Evolutionary conservation across 53 echinoderm and acorn worm species (phyloP).

Genomic region (Henricia sp.): DNA sequence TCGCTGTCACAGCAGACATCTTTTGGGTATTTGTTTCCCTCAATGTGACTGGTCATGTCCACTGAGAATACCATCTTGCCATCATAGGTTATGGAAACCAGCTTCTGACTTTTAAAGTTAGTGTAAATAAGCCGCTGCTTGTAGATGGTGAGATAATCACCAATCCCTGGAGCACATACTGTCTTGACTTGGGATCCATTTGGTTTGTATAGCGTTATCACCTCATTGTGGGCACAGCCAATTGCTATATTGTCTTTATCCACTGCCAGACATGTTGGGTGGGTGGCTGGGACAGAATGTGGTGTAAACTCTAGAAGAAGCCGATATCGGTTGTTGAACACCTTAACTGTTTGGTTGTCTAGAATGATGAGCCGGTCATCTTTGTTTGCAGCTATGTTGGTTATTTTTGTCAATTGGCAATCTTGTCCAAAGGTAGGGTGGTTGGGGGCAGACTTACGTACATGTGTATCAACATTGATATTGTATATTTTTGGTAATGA

Average conservation of each 20-base stretch:
- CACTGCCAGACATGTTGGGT: conserved; percentile 26
- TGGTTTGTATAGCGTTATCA: conserved; percentile 11
- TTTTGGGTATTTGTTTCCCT: background rate
- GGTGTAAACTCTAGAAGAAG: conserved; percentile 5
- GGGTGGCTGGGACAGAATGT: background rate
- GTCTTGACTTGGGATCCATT: conserved; percentile 17
- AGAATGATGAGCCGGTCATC: background rate
- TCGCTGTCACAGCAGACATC: conserved; percentile 38
- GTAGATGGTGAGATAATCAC: conserved; percentile 13
- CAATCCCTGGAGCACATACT: conserved; percentile 23
- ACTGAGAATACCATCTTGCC: conserved; percentile 8
- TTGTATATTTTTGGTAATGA: too few species aligned
- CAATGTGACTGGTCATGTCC: conserved; percentile 3
- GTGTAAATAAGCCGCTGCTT: conserved; percentile 31
- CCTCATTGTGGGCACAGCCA: background rate
- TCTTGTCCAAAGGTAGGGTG: too few species aligned
- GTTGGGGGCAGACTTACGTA: too few species aligned
- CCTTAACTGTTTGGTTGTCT: background rate
- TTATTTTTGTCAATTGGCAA: conserved; percentile 20
- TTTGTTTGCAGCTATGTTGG: conserved; percentile 7
- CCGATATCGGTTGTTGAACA: conserved; percentile 4
- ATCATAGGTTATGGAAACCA: conserved; percentile 6
- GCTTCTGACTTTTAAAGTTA: background rate
- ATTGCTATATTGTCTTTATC: conserved; percentile 11
- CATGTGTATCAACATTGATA: too few species aligned